Conservation (phyloP, 2,797 vertebrate genomes). For the Psittacula echo region DNA sequence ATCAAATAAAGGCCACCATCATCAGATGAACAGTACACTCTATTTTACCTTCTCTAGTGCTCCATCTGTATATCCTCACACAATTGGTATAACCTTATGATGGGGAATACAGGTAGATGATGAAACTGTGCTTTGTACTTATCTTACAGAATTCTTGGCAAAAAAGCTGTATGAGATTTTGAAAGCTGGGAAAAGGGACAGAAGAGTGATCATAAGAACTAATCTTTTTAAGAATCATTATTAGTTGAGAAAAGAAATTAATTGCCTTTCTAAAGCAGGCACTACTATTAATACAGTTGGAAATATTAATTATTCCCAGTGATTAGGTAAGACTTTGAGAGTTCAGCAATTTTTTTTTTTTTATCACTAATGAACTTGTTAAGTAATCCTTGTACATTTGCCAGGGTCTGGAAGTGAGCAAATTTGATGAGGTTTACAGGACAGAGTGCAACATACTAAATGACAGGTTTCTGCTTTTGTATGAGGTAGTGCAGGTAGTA, state of each 20-base stretch:
- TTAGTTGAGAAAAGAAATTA: neutral
- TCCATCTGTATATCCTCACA: neutral
- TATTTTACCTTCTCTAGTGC: neutral
- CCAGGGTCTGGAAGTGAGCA: neutral
- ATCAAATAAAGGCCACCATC: neutral
- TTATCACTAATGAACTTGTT: neutral
- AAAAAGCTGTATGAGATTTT: neutral
- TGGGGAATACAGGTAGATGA: neutral
- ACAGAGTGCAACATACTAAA: neutral
- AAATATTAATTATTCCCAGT: conserved; percentile 7
- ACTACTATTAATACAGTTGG: neutral
- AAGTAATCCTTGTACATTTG: neutral
- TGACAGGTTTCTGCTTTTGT: neutral
- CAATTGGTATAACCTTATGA: neutral
- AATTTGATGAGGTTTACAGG: neutral
- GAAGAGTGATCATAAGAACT: neutral
- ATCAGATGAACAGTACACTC: neutral
- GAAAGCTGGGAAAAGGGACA: neutral
- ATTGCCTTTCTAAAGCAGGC: neutral
- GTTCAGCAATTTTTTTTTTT: neutral
- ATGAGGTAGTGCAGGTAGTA: neutral
- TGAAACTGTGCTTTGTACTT: neutral
- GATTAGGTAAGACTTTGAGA: neutral
- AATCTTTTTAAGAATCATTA: neutral
- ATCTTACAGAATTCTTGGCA: neutral